Evolutionary conservation across 2,888 invertebrate species (phyloP), one percentile per base, ranked within the genome.

Genomic region (Eristalis intricaria): DNA sequence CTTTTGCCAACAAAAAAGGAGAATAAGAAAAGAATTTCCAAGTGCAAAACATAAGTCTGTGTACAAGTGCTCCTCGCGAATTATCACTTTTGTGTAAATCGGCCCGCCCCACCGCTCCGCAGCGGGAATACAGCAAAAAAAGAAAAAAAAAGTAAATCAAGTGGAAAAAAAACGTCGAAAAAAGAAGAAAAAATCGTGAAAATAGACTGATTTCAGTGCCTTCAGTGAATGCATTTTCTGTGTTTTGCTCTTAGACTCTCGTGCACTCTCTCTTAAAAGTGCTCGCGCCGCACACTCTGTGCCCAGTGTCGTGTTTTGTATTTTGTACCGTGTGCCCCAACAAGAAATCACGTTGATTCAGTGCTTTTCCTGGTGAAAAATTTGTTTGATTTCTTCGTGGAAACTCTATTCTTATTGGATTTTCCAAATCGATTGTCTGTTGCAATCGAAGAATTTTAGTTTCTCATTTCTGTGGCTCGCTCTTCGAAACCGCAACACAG

Each of bases 181-280:
- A 71, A 73, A 26, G 32, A 60, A 60, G 38, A 38, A 73, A 66
- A 74, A 77, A 68, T 73, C 56, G 69, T 86, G 86, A 88, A 80
- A 85, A 89, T 89, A 90, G 90, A 89, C 90, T 90, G 89, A 89
- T 88, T 89, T 70, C 82, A 89, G 90, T 90, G 90, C 90, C 90
- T 90, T 90, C 85, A 78, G 81, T 88, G 89, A 89, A 88, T 89
- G 89, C 88, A 89, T 89, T 87, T 89, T 89, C 58, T 60, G 79
- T 87, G 80, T 82, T 81, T 79, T 76, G 63, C 69, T 88, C 80
- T 73, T 81, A 61, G 35, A 68, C 63, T 71, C 60, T 65, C 26
- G 23, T 66, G 64, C 69, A 63, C 74, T 65, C 65, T 74, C 78
- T 75, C 70, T 83, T 78, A 56, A 40, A 61, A 70, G 84, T 66